Evolutionary conservation across 2,113 vertebrate genomes (phyloP), one percentile per base, ranked within the genome.

Genomic region (Tachycineta bicolor): DNA sequence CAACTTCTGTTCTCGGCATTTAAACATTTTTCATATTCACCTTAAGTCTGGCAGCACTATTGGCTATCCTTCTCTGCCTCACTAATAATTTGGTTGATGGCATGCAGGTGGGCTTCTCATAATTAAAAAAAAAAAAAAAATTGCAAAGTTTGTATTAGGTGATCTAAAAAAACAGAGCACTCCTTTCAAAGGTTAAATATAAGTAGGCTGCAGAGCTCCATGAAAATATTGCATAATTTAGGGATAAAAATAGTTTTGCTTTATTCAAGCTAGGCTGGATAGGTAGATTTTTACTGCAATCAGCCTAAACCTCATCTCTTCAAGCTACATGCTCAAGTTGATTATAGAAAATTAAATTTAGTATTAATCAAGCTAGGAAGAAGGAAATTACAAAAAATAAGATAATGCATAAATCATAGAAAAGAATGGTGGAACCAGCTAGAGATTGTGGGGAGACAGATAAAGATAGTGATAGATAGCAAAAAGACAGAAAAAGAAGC

Each of bases 341-440:
- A 97, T 97, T 96, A 96, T 76, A 63, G 89, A 94, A 96, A 96
- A 97, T 97, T 96, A 95, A 95, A 95, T 95, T 87, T 94, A 87
- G 64, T 80, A 88, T 95, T 96, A 97, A 96, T 95, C 96, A 97
- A 89, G 69, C 83, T 63, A 75, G 79, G 80, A 87, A 95, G 67
- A 68, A 93, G 80, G 77, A 95, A 97, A 92, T 96, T 76, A 83
- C 37, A 90, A 89, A 95, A 94, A 89, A 59, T 87, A 92, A 78
- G 67, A 70, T 94, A 95, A 90, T 76, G 73, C 83, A 90, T 94
- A 94, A 95, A 90, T 89, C 74, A 96, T 84, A 62, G 43, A 64
- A 92, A 95, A 92, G 76, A 95, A 90, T 37, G 14, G 58, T 71
- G 64, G 80, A 73, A 37, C 44, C 3, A 3, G 64, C 52, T 77